A percentile compares a stretch with the other conserved stretches of the same genome.
These are phyloP conservation scores for Caradrina clavipalpis DNA, from an alignment of 2,888 invertebrate species.

Conservation along the genomic window DNA sequence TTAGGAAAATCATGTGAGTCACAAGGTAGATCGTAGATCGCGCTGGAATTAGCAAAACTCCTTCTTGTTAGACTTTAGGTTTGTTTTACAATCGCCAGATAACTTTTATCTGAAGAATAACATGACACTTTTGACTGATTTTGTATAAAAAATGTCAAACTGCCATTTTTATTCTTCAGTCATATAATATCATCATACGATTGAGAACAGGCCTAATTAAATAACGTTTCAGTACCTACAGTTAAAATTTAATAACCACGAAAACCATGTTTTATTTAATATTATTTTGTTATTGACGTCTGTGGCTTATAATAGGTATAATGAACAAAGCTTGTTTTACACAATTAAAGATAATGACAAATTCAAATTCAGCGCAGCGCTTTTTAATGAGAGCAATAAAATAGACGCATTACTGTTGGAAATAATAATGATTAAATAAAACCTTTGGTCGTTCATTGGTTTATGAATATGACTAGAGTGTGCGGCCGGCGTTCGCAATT, in stretches of 20 bases:
- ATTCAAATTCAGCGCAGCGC: conserved; percentile 22
- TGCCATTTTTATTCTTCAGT: too few species aligned
- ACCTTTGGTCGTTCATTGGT: conserved; percentile 69
- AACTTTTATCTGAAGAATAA: not conserved
- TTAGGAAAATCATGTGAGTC: not conserved
- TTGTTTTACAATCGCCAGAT: not conserved
- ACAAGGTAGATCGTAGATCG: not conserved
- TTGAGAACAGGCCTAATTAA: too few species aligned
- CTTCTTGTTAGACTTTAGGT: not conserved
- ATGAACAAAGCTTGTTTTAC: conserved; percentile 13
- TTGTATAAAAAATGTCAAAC: too few species aligned
- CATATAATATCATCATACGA: too few species aligned
- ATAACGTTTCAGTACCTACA: too few species aligned
- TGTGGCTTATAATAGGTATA: not conserved
- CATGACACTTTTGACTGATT: too few species aligned
- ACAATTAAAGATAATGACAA: conserved; percentile 29
- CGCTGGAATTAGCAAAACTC: too few species aligned
- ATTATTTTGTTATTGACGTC: not conserved
- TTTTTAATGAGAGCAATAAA: conserved; percentile 46
- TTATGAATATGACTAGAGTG: conserved; percentile 74
- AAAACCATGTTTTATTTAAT: too few species aligned
- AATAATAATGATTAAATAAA: conserved; percentile 71
- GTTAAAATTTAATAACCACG: too few species aligned
- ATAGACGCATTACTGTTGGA: conserved; percentile 34
- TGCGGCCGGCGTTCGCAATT: conserved; percentile 80